Base-by-base conservation (phyloP, 2,888 invertebrate species). In the Brachylomia viminalis region DNA sequence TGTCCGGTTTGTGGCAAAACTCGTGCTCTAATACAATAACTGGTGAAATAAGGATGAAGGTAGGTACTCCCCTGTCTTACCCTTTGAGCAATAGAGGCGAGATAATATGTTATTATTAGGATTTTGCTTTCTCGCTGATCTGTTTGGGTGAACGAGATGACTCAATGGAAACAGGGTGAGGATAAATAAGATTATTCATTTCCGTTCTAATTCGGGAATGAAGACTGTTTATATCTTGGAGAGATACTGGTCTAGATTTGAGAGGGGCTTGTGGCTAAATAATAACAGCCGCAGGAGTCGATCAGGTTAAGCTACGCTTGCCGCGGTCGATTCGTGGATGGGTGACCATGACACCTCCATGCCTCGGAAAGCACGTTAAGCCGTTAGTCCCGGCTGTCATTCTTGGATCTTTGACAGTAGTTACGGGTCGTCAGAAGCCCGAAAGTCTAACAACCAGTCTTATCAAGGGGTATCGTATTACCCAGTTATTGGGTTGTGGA, bases 161-260 rank as follows among this genome's bases (percentile, higher is more conserved):
- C 72, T 75, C 82, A 75, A 66, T 72, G 17, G 42, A 59, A 80
- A 58, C 59, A 72, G n/a, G 65, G 66, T 69, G 72, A 80, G 66
- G 71, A 80, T 80, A 75, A 75, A 62, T 61, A 66, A 30, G 56
- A 80, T 61, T 75, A 72, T 84, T 80, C 59, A 72, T 74, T 59
- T 83, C 70, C 56, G 79, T 49, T 68, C 83, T 83, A 64, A 64
- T 77, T 80, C 20, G 17, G 30, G 49, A 58, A 30, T 38, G 52
- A 62, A 80, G 0, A 59, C 33, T 72, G 58, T 83, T 80, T 54
- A 64, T 66, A 45, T 77, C 49, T 76, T 65, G 23, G 15, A 33
- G 59, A 75, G 33, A 47, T 72, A 42, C 59, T n/a, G 54, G 13
- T 65, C 27, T 73, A 45, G 64, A 80, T 80, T 65, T 59, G 5